Base-by-base conservation (phyloP, 2,113 vertebrate genomes). In the Ictalurus punctatus region DNA sequence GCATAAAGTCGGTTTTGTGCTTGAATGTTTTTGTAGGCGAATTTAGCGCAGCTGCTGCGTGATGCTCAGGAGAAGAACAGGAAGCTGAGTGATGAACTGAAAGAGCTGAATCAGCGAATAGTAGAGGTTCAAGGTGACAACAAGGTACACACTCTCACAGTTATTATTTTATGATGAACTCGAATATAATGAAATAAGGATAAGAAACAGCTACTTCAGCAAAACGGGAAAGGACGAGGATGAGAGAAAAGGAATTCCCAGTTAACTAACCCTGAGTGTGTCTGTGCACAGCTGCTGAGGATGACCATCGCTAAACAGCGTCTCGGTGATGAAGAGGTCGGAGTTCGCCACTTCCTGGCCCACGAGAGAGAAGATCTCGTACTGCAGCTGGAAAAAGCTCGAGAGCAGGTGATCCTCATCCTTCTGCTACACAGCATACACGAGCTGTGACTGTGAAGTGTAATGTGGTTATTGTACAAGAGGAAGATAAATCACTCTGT, bases 241-340 rank as follows among this genome's bases (percentile, higher is more conserved):
- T 44, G 8, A 44, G 8, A 21, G 30, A 10, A 80, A 54, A 54
- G 48, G 12, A 74, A 21, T 23, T 74, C 17, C 6, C 19, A 9
- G 37, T 40, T 40, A 74, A 54, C 30, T 59, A 54, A 69, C 17
- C 63, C 27, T 12, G 30, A 37, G 59, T 52, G 30, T 84, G 23
- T 21, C 59, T 25, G 54, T 63, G 3, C 23, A 1, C 93, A 99
- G 98, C 96, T 99, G 81, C 94, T 99, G 74, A 95, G 98, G 93
- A 99, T 99, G 98, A 99, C 98, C 65, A 99, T 99, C 87, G 97
- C 98, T 84, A 99, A 97, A 91, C 98, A 99, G 90, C 96, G 98
- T 85, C 95, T 99, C 0, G 98, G 98, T 63, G 98, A 99, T 0
- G 98, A 99, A 88, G 97, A 99, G 92, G 97, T 98, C 0, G 97